Conservation (phyloP, 2,797 vertebrate genomes). For the Pipistrellus pipistrellus region DNA sequence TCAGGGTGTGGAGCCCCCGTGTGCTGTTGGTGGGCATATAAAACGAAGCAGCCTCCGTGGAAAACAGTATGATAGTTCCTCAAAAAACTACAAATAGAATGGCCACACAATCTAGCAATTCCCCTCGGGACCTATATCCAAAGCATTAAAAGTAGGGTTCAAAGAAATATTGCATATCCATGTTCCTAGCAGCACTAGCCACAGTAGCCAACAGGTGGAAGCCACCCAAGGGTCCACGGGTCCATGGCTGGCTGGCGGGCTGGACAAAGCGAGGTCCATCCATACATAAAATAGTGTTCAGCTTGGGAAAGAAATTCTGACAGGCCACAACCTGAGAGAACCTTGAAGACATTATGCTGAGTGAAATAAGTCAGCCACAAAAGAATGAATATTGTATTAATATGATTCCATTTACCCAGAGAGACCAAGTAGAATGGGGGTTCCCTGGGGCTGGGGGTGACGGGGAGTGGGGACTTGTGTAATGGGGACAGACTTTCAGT, state of each 20-base stretch:
- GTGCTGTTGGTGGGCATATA: accelerated
- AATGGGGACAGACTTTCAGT: background rate
- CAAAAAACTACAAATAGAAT: background rate
- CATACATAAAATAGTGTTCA: accelerated
- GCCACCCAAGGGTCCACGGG: background rate
- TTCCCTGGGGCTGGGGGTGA: background rate
- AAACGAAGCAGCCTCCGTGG: background rate
- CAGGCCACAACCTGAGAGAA: background rate
- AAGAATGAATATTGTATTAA: background rate
- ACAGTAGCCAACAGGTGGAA: background rate
- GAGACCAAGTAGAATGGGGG: background rate
- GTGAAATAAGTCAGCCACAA: background rate
- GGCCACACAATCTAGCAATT: accelerated
- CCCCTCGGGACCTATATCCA: background rate
- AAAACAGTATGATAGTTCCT: accelerated
- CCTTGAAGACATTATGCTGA: background rate
- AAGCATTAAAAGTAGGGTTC: background rate
- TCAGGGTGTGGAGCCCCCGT: accelerated
- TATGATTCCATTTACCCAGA: accelerated
- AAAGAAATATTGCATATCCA: accelerated
- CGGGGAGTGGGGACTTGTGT: background rate
- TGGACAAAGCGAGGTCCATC: background rate
- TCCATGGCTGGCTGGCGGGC: background rate
- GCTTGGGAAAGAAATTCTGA: background rate
- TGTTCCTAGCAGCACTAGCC: accelerated